Base-by-base conservation (phyloP, 2,797 vertebrate genomes). In the Paedocypris micromegethes region DNA sequence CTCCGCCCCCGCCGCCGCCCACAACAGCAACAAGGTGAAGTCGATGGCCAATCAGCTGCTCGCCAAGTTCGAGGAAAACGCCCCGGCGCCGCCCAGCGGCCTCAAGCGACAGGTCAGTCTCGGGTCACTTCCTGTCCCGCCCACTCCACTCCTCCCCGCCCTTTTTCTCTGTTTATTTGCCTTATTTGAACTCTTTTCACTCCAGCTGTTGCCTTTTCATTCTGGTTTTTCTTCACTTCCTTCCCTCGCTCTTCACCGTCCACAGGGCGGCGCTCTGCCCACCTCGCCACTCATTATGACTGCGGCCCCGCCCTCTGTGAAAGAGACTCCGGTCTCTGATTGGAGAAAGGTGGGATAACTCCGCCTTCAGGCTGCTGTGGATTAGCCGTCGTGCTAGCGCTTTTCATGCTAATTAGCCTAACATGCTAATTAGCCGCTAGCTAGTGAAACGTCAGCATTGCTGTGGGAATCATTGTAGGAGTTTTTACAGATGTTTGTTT, bases 61-160 rank as follows among this genome's bases (percentile, higher is more conserved):
- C 23, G 94, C 96, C 77, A 98, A 98, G 83, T 97, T 98, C 71
- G 96, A 98, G 78, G 95, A 96, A 82, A 98, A 96, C 1, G 93
- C 94, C 0, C 93, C 95, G 0, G 81, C 84, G 0, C 93, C 90
- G 6, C 86, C 89, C 4, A 66, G 90, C 0, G 90, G 91, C 56
- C 79, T 95, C 43, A 91, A 92, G 54, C 89, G 95, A 89, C 96
- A 98, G 95, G 96, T 99, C 89, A 3, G 79, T 52, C 9, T 0
- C 38, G 44, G 48, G 2, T 48, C 23, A 23, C 23, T 23, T 23
- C 23, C 23, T 23, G 23, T 23, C 23, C 23, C 23, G 23, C 23
- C 23, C 23, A 23, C 23, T 23, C 23, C 23, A 23, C 23, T 23
- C 23, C 23, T 23, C 23, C 23, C 23, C 23, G 1, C 23, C 23